Percentiles rank a stretch among this genome's conserved stretches.
These are phyloP conservation scores for Encarsia formosa DNA, from an alignment of 2,888 invertebrate genomes.

Conservation along the genomic window DNA sequence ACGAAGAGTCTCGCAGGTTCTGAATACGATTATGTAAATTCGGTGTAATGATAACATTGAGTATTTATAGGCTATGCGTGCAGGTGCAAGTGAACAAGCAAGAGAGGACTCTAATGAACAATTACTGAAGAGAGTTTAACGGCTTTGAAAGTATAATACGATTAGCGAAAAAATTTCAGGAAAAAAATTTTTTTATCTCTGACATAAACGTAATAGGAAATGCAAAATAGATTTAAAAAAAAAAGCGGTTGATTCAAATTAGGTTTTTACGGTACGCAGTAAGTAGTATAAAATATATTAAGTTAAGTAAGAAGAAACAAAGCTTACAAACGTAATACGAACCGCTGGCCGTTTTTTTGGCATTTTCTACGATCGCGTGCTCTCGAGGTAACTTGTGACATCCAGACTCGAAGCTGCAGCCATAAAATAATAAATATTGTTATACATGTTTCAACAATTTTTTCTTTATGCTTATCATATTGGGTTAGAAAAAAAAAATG, in stretches of 20 bases:
- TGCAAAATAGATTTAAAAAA: no score
- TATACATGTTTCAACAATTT: neutral
- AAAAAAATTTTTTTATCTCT: no score
- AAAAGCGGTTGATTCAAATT: no score
- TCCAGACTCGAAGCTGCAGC: slow-evolving; percentile 48
- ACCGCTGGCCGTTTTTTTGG: slow-evolving; percentile 49
- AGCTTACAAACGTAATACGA: slow-evolving; percentile 39
- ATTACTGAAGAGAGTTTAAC: neutral
- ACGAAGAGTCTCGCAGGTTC: no score
- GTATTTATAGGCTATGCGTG: slow-evolving; percentile 14
- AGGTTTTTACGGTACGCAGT: no score
- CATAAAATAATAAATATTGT: slow-evolving; percentile 27
- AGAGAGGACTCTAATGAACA: slow-evolving; percentile 5
- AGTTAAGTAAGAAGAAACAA: slow-evolving; percentile 11
- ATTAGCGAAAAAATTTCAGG: no score
- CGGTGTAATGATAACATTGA: neutral
- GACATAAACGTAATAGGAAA: no score
- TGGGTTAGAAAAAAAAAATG: no score
- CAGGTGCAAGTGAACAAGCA: slow-evolving; percentile 22
- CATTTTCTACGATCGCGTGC: slow-evolving; percentile 49
- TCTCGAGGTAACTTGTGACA: slow-evolving; percentile 46
- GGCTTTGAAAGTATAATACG: no score
- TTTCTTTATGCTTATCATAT: no score
- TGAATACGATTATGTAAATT: no score
- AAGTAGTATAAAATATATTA: no score